Evolutionary conservation across 2,113 vertebrate species (phyloP).

Genomic region (Galemys pyrenaicus): DNA sequence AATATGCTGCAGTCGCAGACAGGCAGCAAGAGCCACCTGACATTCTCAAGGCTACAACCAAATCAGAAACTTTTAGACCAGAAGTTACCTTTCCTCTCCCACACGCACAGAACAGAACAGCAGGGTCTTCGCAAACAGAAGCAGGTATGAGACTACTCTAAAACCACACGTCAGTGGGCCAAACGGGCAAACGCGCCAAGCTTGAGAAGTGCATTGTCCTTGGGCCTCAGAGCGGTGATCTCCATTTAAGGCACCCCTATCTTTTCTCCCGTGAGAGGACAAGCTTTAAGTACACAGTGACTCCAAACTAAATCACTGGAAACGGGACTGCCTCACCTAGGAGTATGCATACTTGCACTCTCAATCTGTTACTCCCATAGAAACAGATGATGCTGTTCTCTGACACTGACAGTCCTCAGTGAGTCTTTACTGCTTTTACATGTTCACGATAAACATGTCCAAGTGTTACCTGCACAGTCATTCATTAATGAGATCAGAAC

Average conservation of each 20-base stretch:
- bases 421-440: neutral
- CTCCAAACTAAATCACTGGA: neutral
- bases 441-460: neutral
- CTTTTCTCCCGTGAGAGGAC: neutral
- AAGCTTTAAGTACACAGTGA: neutral
- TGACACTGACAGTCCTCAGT: neutral
- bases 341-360: neutral
- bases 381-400: neutral
- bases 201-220: neutral
- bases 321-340: neutral
- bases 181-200: neutral
- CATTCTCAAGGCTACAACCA: neutral
- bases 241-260: neutral
- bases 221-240: neutral
- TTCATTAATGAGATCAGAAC: neutral
- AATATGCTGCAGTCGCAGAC: neutral
- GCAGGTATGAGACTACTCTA: neutral
- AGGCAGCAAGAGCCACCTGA: neutral
- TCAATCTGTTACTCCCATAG: neutral
- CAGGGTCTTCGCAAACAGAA: neutral
- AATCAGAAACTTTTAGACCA: neutral
- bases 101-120: neutral
- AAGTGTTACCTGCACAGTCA: neutral
- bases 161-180: neutral
- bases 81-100: neutral